A percentile compares a stretch with the other conserved stretches of the same genome.
Evolutionary conservation across 2,113 vertebrate species (phyloP).

Genomic region (Lycocorax pyrrhopterus): DNA sequence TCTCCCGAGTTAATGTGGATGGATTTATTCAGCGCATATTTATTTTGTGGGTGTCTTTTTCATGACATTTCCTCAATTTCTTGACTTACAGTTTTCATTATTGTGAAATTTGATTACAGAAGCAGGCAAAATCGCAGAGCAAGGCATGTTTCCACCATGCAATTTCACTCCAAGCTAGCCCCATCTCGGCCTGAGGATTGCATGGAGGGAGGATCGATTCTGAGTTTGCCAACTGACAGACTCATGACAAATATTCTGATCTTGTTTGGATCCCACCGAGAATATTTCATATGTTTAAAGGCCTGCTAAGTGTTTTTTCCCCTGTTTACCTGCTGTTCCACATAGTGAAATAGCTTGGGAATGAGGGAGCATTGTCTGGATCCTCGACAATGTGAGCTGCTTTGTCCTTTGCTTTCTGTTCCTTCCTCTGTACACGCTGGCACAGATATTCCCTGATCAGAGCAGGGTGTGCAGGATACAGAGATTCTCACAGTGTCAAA

Average conservation of each 20-base stretch:
- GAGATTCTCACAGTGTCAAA: slow-evolving; percentile 51
- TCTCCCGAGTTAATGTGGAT: slow-evolving; percentile 2
- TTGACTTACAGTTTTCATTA: slow-evolving; percentile 53
- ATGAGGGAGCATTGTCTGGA: neutral
- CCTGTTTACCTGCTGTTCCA: neutral
- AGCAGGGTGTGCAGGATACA: neutral
- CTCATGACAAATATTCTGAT: neutral
- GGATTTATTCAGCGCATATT: slow-evolving; percentile 28
- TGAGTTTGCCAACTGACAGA: slow-evolving; percentile 2
- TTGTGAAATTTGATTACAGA: slow-evolving; percentile 60
- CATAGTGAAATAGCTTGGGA: neutral
- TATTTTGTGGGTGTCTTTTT: slow-evolving; percentile 22
- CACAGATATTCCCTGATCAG: slow-evolving; percentile 7
- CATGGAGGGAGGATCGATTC: slow-evolving; percentile 21
- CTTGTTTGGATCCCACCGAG: neutral
- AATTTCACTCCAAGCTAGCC: neutral
- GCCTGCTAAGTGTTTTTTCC: neutral
- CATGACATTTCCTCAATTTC: slow-evolving; percentile 54
- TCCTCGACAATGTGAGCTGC: neutral
- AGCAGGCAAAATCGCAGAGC: slow-evolving; percentile 16
- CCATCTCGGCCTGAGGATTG: neutral
- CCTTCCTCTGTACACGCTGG: neutral
- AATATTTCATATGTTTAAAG: neutral
- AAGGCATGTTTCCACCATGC: slow-evolving; percentile 13
- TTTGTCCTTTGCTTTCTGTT: neutral